phyloP scores from a whole-genome alignment of 2,888 invertebrate genomes.

The Agriopis aurantiaria region DNA sequence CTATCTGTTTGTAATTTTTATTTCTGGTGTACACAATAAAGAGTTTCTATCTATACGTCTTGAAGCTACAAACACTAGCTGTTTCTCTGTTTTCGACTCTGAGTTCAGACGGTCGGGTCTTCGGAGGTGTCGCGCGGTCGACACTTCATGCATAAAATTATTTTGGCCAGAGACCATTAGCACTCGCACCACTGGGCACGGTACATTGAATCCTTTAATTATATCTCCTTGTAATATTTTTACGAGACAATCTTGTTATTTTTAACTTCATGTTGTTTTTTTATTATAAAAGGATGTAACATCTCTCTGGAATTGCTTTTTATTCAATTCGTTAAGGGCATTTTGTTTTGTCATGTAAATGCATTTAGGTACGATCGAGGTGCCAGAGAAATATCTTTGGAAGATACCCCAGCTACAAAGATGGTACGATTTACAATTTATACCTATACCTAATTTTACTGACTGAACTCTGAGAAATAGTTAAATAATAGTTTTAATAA shows the following conservation, averaged over 20 bases:
- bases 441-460: not conserved
- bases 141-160: constrained; percentile 70
- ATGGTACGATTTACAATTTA: no score
- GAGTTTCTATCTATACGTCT: no score
- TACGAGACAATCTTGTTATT: constrained; percentile 36
- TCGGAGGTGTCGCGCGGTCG: constrained; percentile 44
- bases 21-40: no score
- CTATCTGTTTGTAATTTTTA: no score
- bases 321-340: constrained; percentile 17
- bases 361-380: not conserved
- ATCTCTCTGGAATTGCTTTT: constrained; percentile 32
- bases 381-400: not conserved
- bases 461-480: not conserved
- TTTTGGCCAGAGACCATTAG: constrained; percentile 58
- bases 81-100: not conserved
- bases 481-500: not conserved
- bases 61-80: not conserved
- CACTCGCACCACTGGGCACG: constrained; percentile 32
- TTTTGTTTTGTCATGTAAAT: constrained; percentile 4
- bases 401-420: not conserved
- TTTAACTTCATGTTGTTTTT: constrained; percentile 25
- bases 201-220: constrained; percentile 29
- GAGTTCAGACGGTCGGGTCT: not conserved
- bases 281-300: constrained; percentile 24
- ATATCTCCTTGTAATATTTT: constrained; percentile 30